These are phyloP conservation scores for Forpus xanthops DNA, from an alignment of 2,797 vertebrate species.

Conservation along the genomic window DNA sequence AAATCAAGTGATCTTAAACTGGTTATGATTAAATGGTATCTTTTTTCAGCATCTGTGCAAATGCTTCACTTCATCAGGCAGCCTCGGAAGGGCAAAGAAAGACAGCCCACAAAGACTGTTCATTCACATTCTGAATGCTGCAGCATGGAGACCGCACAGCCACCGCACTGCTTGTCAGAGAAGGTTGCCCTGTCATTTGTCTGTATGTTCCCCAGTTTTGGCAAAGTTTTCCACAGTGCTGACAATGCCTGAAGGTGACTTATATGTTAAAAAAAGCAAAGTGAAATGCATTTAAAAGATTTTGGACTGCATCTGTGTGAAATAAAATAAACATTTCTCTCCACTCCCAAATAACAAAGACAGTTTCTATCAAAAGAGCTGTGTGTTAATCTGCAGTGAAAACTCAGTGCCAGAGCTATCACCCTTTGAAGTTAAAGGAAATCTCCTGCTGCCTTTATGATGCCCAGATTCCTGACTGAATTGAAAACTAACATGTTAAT, in stretches of 20 bases:
- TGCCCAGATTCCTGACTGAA: not conserved
- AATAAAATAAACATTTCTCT: not conserved
- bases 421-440: conserved; percentile 17
- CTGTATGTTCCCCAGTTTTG: not conserved
- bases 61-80: not conserved
- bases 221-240: not conserved
- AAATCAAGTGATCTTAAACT: not conserved
- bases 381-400: not conserved
- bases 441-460: not conserved
- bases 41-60: not conserved
- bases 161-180: not conserved
- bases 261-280: not conserved
- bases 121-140: not conserved
- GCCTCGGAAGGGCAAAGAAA: not conserved
- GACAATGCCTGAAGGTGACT: not conserved
- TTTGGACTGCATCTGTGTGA: not conserved
- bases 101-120: not conserved
- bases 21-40: accelerated
- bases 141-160: not conserved
- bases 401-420: not conserved
- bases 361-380: not conserved
- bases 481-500: not conserved
- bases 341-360: not conserved
- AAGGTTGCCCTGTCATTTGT: not conserved
- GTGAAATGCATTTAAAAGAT: not conserved